phyloP scores from a whole-genome alignment of 2,888 invertebrate species.

The Polymixis flavicincta region DNA sequence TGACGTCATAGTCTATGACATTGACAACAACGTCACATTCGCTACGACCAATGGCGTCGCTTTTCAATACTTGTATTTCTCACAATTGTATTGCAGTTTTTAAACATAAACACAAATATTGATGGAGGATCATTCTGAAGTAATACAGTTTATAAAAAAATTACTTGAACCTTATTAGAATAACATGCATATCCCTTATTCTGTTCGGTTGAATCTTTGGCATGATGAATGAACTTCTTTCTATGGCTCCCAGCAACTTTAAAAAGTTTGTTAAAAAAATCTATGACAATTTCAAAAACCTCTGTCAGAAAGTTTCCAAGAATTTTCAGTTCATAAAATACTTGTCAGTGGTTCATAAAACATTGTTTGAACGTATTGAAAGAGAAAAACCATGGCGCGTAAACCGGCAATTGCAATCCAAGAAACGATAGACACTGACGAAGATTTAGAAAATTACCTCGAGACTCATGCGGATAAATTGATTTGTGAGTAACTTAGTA shows the following conservation, averaged over 20 bases:
- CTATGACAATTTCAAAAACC: background rate
- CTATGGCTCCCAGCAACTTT: too few relatives aligned
- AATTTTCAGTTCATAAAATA: too few relatives aligned
- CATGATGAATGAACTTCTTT: background rate
- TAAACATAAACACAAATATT: too few relatives aligned
- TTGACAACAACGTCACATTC: too few relatives aligned
- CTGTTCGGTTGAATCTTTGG: background rate
- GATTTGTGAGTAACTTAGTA: constrained; percentile 78
- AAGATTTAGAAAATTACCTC: constrained; percentile 80
- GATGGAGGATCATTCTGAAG: too few relatives aligned
- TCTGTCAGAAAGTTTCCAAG: constrained; percentile 1
- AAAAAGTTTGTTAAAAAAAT: background rate
- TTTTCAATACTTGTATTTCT: too few relatives aligned
- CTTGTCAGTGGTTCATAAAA: background rate
- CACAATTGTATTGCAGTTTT: too few relatives aligned
- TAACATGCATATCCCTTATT: background rate
- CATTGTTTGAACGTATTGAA: background rate
- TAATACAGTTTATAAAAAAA: too few relatives aligned
- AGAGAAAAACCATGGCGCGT: constrained; percentile 78
- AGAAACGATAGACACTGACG: constrained; percentile 80
- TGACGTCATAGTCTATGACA: too few relatives aligned
- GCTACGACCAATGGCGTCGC: too few relatives aligned
- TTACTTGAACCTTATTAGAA: too few relatives aligned
- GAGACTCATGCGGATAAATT: constrained; percentile 72
- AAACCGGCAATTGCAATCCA: constrained; percentile 83